Percentiles rank a stretch among this genome's conserved stretches.
phyloP scores from a whole-genome alignment of 2,888 invertebrate genomes.

The Aspidiotus destructor region DNA sequence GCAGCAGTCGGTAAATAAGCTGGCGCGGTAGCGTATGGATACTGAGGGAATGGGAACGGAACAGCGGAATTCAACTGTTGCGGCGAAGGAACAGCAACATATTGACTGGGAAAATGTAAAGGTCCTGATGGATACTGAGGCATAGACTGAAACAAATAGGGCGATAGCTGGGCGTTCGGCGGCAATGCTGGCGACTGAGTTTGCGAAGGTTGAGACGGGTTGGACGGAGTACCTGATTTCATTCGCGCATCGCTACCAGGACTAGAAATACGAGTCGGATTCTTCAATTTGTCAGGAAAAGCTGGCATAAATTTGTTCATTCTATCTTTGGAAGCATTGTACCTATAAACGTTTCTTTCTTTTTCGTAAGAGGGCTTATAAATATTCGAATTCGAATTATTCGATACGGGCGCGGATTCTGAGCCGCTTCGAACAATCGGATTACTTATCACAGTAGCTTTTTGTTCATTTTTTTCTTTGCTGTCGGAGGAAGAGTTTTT shows the following conservation, averaged over 20 bases:
- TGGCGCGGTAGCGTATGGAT: conserved; percentile 12
- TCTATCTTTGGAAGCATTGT: background rate
- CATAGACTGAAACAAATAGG: conserved; percentile 8
- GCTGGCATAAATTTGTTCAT: background rate
- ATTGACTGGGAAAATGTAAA: conserved; percentile 20
- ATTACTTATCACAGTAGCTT: conserved; percentile 6
- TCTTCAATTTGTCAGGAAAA: conserved; percentile 19
- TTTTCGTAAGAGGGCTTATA: background rate
- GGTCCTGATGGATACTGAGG: conserved; percentile 21
- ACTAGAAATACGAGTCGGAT: conserved; percentile 21
- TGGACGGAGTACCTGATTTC: conserved; percentile 5
- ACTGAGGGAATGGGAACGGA: conserved; percentile 17
- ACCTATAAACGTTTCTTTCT: background rate
- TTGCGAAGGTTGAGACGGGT: conserved; percentile 5
- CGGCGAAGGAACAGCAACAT: conserved; percentile 18
- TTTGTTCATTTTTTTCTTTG: background rate
- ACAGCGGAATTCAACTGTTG: conserved; percentile 19
- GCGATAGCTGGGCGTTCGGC: conserved; percentile 4
- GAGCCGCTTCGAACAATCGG: no score
- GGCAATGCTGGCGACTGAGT: conserved; percentile 5
- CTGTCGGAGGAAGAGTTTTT: background rate
- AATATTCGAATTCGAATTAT: background rate
- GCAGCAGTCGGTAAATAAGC: conserved; percentile 8
- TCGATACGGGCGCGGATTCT: background rate
- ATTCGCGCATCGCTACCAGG: conserved; percentile 12